phyloP scores from a whole-genome alignment of 2,888 invertebrate genomes.

The Mellilla xanthometata region DNA sequence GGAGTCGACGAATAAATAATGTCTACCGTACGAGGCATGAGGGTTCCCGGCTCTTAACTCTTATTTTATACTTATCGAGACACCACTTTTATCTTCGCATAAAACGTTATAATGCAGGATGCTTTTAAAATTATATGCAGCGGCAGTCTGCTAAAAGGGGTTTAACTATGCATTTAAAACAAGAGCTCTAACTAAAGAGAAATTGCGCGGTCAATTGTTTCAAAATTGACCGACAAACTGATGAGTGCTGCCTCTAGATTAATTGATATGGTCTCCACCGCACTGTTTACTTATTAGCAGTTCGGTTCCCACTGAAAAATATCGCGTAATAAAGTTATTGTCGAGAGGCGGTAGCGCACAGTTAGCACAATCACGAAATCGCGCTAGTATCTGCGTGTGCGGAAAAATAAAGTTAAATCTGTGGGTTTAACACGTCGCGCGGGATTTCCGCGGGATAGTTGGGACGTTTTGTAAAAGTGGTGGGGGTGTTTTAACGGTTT shows the following conservation, averaged over 20 bases:
- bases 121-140: constrained; percentile 62
- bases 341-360: constrained; percentile 24
- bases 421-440: constrained; percentile 62
- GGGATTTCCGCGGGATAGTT: constrained; percentile 64
- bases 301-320: background rate
- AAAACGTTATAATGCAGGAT: constrained; percentile 61
- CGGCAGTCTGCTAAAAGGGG: constrained; percentile 38
- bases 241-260: constrained; percentile 1
- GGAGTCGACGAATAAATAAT: constrained; percentile 51
- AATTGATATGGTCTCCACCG: constrained; percentile 6
- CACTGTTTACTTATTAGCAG: background rate
- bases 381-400: constrained; percentile 40
- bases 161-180: constrained; percentile 41
- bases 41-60: constrained; percentile 46
- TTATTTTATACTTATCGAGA: constrained; percentile 69
- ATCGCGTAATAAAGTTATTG: constrained; percentile 34
- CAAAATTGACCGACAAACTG: constrained; percentile 16
- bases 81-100: constrained; percentile 65
- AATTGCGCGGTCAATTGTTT: constrained; percentile 30
- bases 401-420: constrained; percentile 65
- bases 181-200: constrained; percentile 30
- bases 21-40: constrained; percentile 38
- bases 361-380: constrained; percentile 20
- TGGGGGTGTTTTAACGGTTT: constrained; percentile 48
- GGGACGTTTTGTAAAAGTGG: constrained; percentile 52